A percentile compares a stretch with the other conserved stretches of the same genome.
phyloP scores from a whole-genome alignment of 2,888 invertebrate species.

The Xanthia togata region DNA sequence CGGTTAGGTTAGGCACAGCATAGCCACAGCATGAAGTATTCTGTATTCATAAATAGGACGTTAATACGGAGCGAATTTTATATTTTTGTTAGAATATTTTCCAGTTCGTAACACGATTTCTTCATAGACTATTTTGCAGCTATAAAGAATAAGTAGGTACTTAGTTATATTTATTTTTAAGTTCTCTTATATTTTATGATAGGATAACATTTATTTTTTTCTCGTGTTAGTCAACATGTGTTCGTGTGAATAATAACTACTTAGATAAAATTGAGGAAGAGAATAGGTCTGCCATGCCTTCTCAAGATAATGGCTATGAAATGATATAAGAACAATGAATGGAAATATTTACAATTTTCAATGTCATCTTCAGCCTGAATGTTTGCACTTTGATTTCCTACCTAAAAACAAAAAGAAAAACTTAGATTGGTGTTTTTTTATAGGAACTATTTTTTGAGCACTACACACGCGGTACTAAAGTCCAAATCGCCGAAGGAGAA shows the following conservation, averaged over 20 bases:
- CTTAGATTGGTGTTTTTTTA: neutral
- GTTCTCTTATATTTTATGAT: slow-evolving; percentile 39
- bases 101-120: slow-evolving; percentile 2
- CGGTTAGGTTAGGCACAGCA: neutral
- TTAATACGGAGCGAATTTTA: neutral
- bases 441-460: neutral
- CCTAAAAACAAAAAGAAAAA: neutral
- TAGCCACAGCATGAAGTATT: too few species aligned
- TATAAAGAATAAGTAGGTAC: neutral
- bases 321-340: neutral
- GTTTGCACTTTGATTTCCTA: slow-evolving; percentile 2
- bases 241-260: slow-evolving; percentile 26
- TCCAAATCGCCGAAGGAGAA: neutral
- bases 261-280: slow-evolving; percentile 48
- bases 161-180: slow-evolving; percentile 21
- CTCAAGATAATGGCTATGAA: slow-evolving; percentile 36
- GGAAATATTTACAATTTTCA: slow-evolving; percentile 34
- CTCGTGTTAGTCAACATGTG: slow-evolving; percentile 30
- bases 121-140: neutral
- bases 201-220: slow-evolving; percentile 43
- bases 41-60: too few species aligned
- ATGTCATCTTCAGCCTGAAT: slow-evolving; percentile 10
- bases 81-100: neutral
- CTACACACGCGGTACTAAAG: neutral
- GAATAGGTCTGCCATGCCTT: slow-evolving; percentile 26